Base-by-base conservation (phyloP, 2,888 invertebrate genomes). In the Synanthedon andrenaeformis region DNA sequence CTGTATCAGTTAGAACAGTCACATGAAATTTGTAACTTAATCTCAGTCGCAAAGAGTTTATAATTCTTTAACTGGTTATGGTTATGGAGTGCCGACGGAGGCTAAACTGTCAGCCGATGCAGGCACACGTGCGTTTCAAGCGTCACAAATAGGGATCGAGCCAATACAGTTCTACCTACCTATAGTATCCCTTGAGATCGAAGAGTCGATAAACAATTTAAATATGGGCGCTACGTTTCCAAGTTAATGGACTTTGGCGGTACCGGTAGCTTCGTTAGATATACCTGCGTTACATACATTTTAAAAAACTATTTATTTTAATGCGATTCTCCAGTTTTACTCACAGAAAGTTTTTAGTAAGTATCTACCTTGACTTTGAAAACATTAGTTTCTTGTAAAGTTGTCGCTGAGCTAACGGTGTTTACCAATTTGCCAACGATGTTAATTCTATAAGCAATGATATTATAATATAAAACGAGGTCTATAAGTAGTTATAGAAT, bases 71-170 rank as follows among this genome's bases (percentile, higher is more conserved):
- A 19, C 12, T 17, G 17, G 0, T 19, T 45, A 45, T 19, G 23
- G 11, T 19, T 17, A 49, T 13, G 12, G n/a, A 14, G 14, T 13
- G 14, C 45, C 45, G 45, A 45, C 14, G 49, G 23, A 71, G 67
- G 65, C 69, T 72, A 69, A 51, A 74, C 77, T 77, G 74, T 76
- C 35, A 35, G 35, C 10, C 35, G 35, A 35, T 35, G 35, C 68
- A 70, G 67, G 74, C 79, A 82, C 83, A 85, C 84, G 84, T 85
- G 84, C 75, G 82, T 78, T 76, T 74, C 67, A 74, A 79, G 69
- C 77, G 76, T 81, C 80, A 77, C 75, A 79, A 83, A 81, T 79
- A 77, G 78, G 78, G 76, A 76, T 80, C 35, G 35, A 35, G 10
- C 35, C 35, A 35, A 35, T 35, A 35, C 77, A 76, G 76, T 79